Evolutionary conservation across 2,888 invertebrate species (phyloP).

Genomic region (Chymomyza procnemis): DNA sequence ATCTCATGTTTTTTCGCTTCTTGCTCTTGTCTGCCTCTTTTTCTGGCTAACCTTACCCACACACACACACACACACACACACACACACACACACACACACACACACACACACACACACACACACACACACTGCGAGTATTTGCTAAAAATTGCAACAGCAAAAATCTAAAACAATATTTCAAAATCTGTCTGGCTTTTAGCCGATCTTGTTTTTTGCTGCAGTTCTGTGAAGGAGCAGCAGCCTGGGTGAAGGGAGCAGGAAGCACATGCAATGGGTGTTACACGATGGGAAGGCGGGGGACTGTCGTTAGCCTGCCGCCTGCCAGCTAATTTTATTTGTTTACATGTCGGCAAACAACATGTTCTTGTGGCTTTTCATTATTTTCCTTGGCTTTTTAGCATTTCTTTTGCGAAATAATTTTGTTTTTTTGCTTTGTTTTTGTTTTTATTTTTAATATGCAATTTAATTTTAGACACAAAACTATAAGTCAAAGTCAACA

Average conservation of each 20-base stretch:
- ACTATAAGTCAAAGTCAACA: conserved; percentile 74
- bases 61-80: conserved; percentile 13
- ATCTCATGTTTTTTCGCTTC: conserved; percentile 7
- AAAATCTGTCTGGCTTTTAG: conserved; percentile 73
- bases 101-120: conserved; percentile 13
- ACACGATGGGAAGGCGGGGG: background rate
- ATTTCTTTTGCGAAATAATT: conserved; percentile 35
- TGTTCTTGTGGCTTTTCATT: conserved; percentile 45
- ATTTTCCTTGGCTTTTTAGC: conserved; percentile 51
- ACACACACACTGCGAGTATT: conserved; percentile 32
- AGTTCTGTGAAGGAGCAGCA: background rate
- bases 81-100: conserved; percentile 19
- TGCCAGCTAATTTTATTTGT: conserved; percentile 72
- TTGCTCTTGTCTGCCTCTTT: conserved; percentile 43
- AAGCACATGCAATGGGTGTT: too few species aligned
- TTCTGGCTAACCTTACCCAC: conserved; percentile 45
- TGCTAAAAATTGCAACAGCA: conserved; percentile 64
- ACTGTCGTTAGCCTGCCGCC: too few species aligned
- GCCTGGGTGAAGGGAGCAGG: too few species aligned
- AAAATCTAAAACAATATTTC: conserved; percentile 73
- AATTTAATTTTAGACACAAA: conserved; percentile 70
- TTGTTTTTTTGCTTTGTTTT: conserved; percentile 31
- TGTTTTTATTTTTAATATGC: conserved; percentile 50
- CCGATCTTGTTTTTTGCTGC: conserved; percentile 54
- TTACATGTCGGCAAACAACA: conserved; percentile 61